phyloP scores from a whole-genome alignment of 2,888 invertebrate genomes.

The Seladonia tumulorum region DNA sequence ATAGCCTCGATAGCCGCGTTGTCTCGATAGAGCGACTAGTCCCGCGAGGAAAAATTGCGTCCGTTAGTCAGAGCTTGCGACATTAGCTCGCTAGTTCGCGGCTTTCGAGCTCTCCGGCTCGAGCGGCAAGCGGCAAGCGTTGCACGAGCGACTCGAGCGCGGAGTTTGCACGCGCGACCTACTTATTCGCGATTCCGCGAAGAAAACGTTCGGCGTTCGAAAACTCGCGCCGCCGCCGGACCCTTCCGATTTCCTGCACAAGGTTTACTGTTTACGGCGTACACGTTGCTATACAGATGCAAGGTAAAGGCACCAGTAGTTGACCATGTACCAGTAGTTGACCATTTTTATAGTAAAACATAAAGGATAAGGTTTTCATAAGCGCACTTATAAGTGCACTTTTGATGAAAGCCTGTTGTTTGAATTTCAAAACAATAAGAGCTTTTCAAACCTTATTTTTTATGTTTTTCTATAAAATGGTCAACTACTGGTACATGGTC shows the following conservation, averaged over 20 bases:
- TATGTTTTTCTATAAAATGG: too few species aligned
- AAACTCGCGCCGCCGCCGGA: background rate
- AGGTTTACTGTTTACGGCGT: background rate
- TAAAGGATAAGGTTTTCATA: too few species aligned
- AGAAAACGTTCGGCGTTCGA: constrained; percentile 31
- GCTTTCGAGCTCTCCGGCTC: background rate
- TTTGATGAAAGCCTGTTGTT: too few species aligned
- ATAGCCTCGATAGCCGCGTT: constrained; percentile 76
- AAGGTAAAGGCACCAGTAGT: too few species aligned
- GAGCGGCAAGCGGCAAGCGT: constrained; percentile 69
- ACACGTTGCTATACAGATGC: background rate
- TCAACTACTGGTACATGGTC: too few species aligned
- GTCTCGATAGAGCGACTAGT: constrained; percentile 79
- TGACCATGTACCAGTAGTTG: too few species aligned
- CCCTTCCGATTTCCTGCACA: background rate
- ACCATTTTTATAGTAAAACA: too few species aligned
- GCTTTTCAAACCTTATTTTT: too few species aligned
- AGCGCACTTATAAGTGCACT: too few species aligned
- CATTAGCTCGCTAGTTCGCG: constrained; percentile 63
- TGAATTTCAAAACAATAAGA: too few species aligned
- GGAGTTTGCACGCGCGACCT: constrained; percentile 78
- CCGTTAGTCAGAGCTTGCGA: constrained; percentile 83
- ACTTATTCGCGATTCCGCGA: constrained; percentile 68
- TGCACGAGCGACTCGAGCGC: constrained; percentile 81
- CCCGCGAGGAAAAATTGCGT: constrained; percentile 80